A percentile compares a stretch with the other conserved stretches of the same genome.
phyloP scores from a whole-genome alignment of 2,888 invertebrate genomes.

The Cloeon dipterum region DNA sequence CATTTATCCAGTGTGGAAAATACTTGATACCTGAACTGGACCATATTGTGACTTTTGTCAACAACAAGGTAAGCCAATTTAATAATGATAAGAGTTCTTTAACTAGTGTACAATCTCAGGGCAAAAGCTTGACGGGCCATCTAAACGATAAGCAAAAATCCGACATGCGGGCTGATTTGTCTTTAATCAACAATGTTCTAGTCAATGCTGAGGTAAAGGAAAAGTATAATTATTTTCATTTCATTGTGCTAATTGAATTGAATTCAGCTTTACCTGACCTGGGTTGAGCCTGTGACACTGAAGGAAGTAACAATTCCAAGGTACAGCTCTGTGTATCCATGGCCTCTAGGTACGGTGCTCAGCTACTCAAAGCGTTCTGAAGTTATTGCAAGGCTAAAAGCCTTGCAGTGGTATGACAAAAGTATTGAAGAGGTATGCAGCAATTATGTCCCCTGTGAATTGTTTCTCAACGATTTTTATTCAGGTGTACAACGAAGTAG shows the following conservation, averaged over 20 bases:
- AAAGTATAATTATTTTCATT: neutral
- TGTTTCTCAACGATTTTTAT: too few species aligned
- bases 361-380: constrained; percentile 50
- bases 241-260: neutral
- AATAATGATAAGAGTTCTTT: neutral
- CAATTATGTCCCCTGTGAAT: neutral
- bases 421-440: constrained; percentile 48
- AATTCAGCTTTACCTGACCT: constrained; percentile 55
- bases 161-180: constrained; percentile 86
- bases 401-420: constrained; percentile 64
- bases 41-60: neutral
- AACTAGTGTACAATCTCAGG: constrained; percentile 19
- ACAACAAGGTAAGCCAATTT: constrained; percentile 2
- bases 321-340: constrained; percentile 77
- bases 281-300: constrained; percentile 60
- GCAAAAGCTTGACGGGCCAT: constrained; percentile 44
- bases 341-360: constrained; percentile 69
- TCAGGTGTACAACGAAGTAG: constrained; percentile 34
- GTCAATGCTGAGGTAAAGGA: constrained; percentile 69
- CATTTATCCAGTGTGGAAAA: constrained; percentile 76
- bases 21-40: constrained; percentile 19
- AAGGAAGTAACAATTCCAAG: constrained; percentile 60
- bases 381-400: constrained; percentile 45
- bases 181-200: constrained; percentile 67
- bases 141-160: constrained; percentile 55